These are phyloP conservation scores for Brachyistius frenatus DNA, from an alignment of 2,113 vertebrate species.

Conservation along the genomic window DNA sequence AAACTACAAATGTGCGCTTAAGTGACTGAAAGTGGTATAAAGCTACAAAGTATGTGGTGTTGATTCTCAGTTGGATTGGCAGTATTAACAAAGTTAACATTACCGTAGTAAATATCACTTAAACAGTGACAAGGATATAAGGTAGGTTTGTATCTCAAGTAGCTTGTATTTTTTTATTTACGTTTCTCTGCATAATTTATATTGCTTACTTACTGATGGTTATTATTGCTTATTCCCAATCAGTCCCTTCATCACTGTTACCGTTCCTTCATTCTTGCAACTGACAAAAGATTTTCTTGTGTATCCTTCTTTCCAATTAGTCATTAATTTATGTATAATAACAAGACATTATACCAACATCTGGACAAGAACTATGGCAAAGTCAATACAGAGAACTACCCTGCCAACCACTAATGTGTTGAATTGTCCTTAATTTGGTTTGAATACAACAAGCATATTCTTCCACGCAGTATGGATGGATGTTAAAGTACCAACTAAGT, in stretches of 20 bases:
- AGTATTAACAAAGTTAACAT: too few relatives aligned
- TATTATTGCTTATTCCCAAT: neutral
- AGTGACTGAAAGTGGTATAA: too few relatives aligned
- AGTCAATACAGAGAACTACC: neutral
- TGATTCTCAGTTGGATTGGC: too few relatives aligned
- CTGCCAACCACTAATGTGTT: neutral
- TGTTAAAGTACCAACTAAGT: conserved; percentile 14
- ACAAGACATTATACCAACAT: neutral
- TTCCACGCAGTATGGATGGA: neutral
- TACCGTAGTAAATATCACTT: too few relatives aligned
- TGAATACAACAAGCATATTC: neutral
- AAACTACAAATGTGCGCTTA: too few relatives aligned
- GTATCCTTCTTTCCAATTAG: neutral
- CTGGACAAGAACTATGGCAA: neutral
- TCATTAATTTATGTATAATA: neutral
- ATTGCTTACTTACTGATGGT: too few relatives aligned
- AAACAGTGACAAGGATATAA: too few relatives aligned
- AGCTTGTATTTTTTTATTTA: too few relatives aligned
- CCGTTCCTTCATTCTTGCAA: neutral
- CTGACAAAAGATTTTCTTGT: neutral
- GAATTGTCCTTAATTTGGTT: neutral
- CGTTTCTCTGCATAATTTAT: too few relatives aligned
- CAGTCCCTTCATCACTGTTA: neutral
- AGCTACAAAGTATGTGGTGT: too few relatives aligned
- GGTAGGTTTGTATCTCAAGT: too few relatives aligned